Conservation (phyloP, 2,888 invertebrate species). For the Limnephilus auricula region DNA sequence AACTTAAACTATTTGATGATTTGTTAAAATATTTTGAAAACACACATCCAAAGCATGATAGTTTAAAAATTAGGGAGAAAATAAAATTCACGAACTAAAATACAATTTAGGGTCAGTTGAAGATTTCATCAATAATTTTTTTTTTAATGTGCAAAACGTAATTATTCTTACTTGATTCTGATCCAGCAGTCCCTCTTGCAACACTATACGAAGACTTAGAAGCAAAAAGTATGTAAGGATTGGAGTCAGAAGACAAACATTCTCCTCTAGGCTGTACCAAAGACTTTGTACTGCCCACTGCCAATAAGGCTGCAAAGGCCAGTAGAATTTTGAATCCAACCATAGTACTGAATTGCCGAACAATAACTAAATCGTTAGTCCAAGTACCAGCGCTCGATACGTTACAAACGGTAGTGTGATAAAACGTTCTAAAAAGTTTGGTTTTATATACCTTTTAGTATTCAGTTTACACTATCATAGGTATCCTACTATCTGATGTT, state of each 20-base stretch:
- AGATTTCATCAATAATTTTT: not conserved
- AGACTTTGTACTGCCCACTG: not conserved
- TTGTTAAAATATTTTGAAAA: too few species aligned
- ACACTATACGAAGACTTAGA: slow-evolving; percentile 73
- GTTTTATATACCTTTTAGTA: not conserved
- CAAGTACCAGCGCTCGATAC: not conserved
- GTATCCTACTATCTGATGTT: not conserved
- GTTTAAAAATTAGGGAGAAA: not conserved
- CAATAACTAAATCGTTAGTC: not conserved
- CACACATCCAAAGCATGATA: too few species aligned
- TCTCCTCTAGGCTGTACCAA: slow-evolving; percentile 17
- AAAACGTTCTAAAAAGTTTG: not conserved
- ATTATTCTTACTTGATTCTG: slow-evolving; percentile 70
- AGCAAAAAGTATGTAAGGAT: slow-evolving; percentile 70
- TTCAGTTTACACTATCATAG: not conserved
- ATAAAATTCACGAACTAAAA: not conserved
- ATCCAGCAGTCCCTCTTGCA: slow-evolving; percentile 69
- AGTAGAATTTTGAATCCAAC: not conserved
- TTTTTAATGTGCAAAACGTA: not conserved
- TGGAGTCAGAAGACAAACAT: slow-evolving; percentile 55
- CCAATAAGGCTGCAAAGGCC: not conserved
- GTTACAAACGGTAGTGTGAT: not conserved
- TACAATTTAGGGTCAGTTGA: not conserved
- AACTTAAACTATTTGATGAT: too few species aligned
- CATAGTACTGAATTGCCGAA: slow-evolving; percentile 5